Evolutionary conservation across 1,140 invertebrate genomes (phyloP), one percentile per base, ranked within the genome.

Genomic region (Lineus longissimus): DNA sequence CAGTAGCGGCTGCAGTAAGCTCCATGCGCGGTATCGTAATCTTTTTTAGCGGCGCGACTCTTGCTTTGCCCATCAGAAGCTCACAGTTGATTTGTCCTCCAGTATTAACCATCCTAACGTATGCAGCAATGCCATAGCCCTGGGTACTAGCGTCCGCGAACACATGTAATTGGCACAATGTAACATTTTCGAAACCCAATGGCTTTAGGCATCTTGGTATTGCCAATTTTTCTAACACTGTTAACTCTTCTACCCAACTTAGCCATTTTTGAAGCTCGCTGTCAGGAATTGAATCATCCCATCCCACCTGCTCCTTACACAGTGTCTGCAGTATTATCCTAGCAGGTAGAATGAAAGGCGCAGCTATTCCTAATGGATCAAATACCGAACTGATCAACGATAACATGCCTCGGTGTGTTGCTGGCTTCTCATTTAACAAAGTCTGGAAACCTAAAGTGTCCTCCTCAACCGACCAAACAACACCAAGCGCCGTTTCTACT

Each of bases 231-330:
- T 19, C 6, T 7, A 63, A 23, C 23, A 62, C 15, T 1, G 30
- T 29, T 51, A 69, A 19, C 19, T 65, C 30, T 13, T 40, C 7
- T 33, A 40, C 7, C 64, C 57, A 63, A 7, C 22, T 23, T 43
- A 59, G 2, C 63, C 63, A 62, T 30, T 6, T 2, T 25, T 11
- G 2, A 1, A 13, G 9, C 2, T 58, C 2, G 0, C 31, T n/a
- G 2, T 54, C 61, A 45, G 41, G 40, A 11, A 69, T n/a, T 2
- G 51, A 23, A 23, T 66, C 67, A 57, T 69, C 67, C 67, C 67
- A 69, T 19, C 22, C 59, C 0, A 57, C 1, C 22, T 59, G 1
- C 9, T 29, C 27, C 11, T 43, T 25, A 54, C 61, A 65, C 30
- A 66, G 2, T 22, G 60, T 22, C 33, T 69, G 60, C 2, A 69